Percentiles rank a stretch among this genome's conserved stretches.
These are phyloP conservation scores for Hybognathus amarus DNA, from an alignment of 2,797 vertebrate species.

Conservation along the genomic window DNA sequence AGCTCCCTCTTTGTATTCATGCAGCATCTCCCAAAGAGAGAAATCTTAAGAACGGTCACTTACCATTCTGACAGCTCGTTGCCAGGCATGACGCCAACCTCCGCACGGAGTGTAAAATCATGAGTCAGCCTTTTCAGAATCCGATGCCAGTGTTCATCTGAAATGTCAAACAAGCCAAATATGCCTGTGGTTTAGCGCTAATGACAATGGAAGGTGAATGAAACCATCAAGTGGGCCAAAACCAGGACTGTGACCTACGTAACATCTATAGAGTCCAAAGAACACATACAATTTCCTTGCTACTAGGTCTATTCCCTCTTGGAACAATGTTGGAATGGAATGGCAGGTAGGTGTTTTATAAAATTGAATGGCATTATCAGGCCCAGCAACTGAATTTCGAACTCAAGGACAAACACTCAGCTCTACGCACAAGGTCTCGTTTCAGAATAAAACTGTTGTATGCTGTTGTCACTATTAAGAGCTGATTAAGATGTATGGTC, in stretches of 20 bases:
- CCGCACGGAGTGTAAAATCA: conserved; percentile 31
- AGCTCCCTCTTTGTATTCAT: conserved; percentile 53
- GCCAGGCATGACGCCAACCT: conserved; percentile 45
- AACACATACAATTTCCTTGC: conserved; percentile 8
- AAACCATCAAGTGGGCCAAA: conserved; percentile 40
- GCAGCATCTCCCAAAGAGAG: conserved; percentile 50
- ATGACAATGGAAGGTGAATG: conserved; percentile 43
- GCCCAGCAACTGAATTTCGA: neutral
- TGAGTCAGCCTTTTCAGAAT: conserved; percentile 46
- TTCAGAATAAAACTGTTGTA: neutral
- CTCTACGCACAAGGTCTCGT: neutral
- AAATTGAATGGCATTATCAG: conserved; percentile 26
- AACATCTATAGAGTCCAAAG: conserved; percentile 2
- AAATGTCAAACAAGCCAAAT: conserved; percentile 48
- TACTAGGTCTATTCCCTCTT: neutral
- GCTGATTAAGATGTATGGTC: conserved; percentile 22
- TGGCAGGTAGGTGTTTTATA: neutral
- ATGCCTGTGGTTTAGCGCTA: conserved; percentile 48
- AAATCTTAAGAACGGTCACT: conserved; percentile 53
- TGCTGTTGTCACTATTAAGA: conserved; percentile 13
- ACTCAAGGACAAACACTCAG: conserved; percentile 29
- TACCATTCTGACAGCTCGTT: conserved; percentile 52
- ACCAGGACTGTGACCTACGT: conserved; percentile 18
- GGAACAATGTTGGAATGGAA: conserved; percentile 7
- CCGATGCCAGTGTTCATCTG: conserved; percentile 25